These are phyloP conservation scores for Lepidocyrtoides sp. DNA, from an alignment of 2,888 invertebrate species.

Conservation along the genomic window DNA sequence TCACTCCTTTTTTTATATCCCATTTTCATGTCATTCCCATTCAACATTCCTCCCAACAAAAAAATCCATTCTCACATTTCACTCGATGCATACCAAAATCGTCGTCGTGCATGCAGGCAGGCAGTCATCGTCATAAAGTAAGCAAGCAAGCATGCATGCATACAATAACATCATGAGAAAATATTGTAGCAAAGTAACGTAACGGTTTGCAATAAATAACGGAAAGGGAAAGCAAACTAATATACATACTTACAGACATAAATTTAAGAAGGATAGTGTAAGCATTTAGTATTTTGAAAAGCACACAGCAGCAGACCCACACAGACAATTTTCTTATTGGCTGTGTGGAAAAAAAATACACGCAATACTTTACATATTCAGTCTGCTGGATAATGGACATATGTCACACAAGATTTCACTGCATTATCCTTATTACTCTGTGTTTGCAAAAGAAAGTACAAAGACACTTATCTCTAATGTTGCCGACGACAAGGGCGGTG, in stretches of 20 bases:
- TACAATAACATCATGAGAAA: conserved; percentile 33
- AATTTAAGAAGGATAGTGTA: background rate
- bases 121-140: too few relatives aligned
- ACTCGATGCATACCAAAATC: conserved; percentile 6
- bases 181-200: conserved; percentile 18
- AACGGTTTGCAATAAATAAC: conserved; percentile 58
- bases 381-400: conserved; percentile 47
- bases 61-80: conserved; percentile 31
- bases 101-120: conserved; percentile 9
- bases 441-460: background rate
- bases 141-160: background rate
- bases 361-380: conserved; percentile 46
- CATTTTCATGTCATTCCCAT: conserved; percentile 47
- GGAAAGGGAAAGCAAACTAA: conserved; percentile 21
- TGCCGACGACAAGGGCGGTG: background rate
- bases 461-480: background rate
- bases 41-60: background rate
- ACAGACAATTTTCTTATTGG: background rate
- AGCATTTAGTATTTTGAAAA: background rate
- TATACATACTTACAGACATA: background rate
- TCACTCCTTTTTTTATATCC: background rate
- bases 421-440: background rate
- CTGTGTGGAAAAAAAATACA: background rate
- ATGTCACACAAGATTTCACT: conserved; percentile 43
- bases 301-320: background rate